phyloP scores from a whole-genome alignment of 2,888 invertebrate species.

The Venusia cambrica region DNA sequence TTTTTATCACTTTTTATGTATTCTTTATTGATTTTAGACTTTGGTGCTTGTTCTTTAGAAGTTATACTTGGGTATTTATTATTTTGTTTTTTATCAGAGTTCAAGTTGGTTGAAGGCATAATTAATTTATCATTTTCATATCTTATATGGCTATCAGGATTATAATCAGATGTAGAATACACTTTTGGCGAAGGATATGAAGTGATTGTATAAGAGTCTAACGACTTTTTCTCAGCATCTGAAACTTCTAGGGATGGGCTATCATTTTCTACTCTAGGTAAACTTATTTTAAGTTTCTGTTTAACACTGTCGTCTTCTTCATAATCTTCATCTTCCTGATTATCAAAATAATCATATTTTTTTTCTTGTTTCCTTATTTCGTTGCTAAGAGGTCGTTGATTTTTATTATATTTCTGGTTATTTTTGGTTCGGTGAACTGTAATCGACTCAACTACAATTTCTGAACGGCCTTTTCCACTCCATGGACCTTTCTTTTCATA shows the following conservation, averaged over 20 bases:
- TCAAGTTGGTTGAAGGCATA: conserved; percentile 31
- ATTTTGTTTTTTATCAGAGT: conserved; percentile 31
- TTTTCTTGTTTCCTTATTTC: conserved; percentile 9
- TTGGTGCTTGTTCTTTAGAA: conserved; percentile 7
- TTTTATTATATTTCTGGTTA: conserved; percentile 7
- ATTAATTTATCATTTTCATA: conserved; percentile 14
- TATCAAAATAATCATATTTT: conserved; percentile 21
- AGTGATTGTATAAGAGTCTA: conserved; percentile 41
- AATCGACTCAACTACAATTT: conserved; percentile 32
- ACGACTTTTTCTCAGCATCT: conserved; percentile 46
- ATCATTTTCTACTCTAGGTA: conserved; percentile 46
- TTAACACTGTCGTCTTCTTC: conserved; percentile 41
- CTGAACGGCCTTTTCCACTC: conserved; percentile 28
- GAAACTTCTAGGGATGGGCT: conserved; percentile 40
- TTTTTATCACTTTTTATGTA: conserved; percentile 7
- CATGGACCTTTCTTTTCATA: conserved; percentile 27
- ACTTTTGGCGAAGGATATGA: conserved; percentile 36
- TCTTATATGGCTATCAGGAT: conserved; percentile 25
- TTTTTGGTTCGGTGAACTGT: conserved; percentile 25
- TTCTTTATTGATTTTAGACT: conserved; percentile 17
- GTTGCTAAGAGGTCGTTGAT: conserved; percentile 3
- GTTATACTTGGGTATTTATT: conserved; percentile 21
- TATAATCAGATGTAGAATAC: conserved; percentile 32
- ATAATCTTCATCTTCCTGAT: conserved; percentile 30
- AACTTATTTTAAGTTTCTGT: conserved; percentile 45